Base-by-base conservation (phyloP, 1,140 invertebrate species). In the Bursaphelenchus mucronatus region DNA sequence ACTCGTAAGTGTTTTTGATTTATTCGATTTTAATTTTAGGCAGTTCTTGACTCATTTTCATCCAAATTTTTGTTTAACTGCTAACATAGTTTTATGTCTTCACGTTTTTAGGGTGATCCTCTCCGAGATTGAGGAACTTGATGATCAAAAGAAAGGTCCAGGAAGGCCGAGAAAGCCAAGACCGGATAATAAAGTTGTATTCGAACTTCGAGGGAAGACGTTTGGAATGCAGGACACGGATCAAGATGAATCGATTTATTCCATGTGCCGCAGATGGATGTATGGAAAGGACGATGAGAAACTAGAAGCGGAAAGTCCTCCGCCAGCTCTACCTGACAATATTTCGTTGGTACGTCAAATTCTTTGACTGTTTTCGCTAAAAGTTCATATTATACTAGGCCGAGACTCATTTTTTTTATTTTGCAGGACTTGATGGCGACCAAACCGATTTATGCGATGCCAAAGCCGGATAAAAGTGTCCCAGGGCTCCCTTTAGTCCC, bases 221-320 rank as follows among this genome's bases (percentile, higher is more conserved):
- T 74, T 74, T 40, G 66, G 70, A 40, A 39, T 74, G 1, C 69
- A 74, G 7, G 72, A 74, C 41, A 40, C 21, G 11, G 70, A 47
- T 7, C 51, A 69, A 19, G 15, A 10, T 10, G 70, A 73, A 43
- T 13, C 69, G 8, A 71, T 74, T 13, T 74, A 75, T 45, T 39
- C 69, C 6, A 44, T 74, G 44, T 73, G 74, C 15, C 44, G 72
- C 11, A 76, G 67, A 54, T 74, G 72, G 72, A 76, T 74, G 74
- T 73, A 76, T 61, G 72, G 72, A 21, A 76, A 76, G 30, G 72
- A 74, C 49, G 71, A 74, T 39, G 71, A 74, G n/a, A 41, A 40
- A 6, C 13, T 39, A 39, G 9, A 45, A 40, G 10, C 64, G 9
- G 10, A 11, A 5, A 50, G 68, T 9, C 10, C 17, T 6, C 53